A percentile compares a stretch with the other conserved stretches of the same genome.
Evolutionary conservation across 2,113 vertebrate genomes (phyloP).

Genomic region (Dromas ardeola): DNA sequence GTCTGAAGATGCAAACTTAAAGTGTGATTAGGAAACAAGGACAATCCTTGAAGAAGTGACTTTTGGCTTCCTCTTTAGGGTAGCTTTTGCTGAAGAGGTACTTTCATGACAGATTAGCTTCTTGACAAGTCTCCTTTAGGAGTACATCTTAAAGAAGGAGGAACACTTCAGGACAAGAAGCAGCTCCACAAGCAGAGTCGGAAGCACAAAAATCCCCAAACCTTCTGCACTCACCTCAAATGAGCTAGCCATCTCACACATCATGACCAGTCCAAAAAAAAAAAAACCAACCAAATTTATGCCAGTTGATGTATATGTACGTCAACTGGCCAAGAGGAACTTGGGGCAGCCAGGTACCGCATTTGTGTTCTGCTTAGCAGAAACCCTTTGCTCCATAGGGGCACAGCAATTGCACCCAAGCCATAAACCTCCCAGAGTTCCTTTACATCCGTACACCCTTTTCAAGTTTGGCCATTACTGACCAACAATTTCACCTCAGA

Average conservation of each 20-base stretch:
- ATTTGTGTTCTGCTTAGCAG: not conserved
- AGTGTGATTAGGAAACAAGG: not conserved
- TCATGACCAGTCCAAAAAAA: not conserved
- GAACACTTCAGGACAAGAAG: not conserved
- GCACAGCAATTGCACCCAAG: not conserved
- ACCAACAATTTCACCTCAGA: not conserved
- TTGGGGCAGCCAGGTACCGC: rapidly evolving
- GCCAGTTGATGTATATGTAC: not conserved
- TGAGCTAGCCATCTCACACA: not conserved
- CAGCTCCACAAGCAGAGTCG: not conserved
- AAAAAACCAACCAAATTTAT: not conserved
- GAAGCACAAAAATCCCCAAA: not conserved
- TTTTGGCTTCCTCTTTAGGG: not conserved
- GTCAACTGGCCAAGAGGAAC: not conserved
- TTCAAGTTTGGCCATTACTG: not conserved
- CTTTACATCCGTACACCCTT: not conserved
- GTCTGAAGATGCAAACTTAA: not conserved
- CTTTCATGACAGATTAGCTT: not conserved
- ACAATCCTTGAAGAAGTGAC: not conserved
- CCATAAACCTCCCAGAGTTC: not conserved
- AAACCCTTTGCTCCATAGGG: not conserved
- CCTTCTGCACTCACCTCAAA: not conserved
- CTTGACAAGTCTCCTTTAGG: not conserved
- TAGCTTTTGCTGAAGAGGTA: not conserved
- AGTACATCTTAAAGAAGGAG: not conserved